Base-by-base conservation (phyloP, 2,797 vertebrate genomes). In the Echiichthys vipera region DNA sequence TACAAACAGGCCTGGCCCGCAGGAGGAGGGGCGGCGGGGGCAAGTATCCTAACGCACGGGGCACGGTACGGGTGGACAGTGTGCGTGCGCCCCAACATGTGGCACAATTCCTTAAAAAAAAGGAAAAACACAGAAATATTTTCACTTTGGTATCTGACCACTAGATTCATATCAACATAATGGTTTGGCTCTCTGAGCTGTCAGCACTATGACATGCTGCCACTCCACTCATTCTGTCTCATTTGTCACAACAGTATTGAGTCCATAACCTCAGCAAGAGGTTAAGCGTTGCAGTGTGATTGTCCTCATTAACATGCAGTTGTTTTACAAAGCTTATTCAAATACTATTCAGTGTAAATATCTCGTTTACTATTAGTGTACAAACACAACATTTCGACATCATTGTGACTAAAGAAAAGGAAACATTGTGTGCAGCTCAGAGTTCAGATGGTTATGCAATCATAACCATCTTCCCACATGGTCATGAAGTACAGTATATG, bases 151-250 rank as follows among this genome's bases (percentile, higher is more conserved):
- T 53, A 59, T 62, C 55, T 22, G 45, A 59, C 39, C 7, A 32
- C 17, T 3, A n/a, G 40, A 37, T 51, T 11, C 27, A 29, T 34
- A 65, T 70, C 46, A 37, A 24, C 15, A 3, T 65, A 32, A 70
- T 27, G 61, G 54, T 27, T 17, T 36, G 30, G 32, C 65, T 75
- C 65, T 69, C 65, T 27, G 43, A 54, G 27, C 20, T 61, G 62
- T 61, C 67, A 61, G 25, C 14, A 46, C 40, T 59, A 9, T 17
- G 40, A 59, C 74, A 58, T 9, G 59, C 54, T 29, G 57, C 27
- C 67, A 40, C 51, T 64, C 34, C 2, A 13, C 36, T 63, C 12
- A 29, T 3, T 50, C 65, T 11, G 7, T 66, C 63, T 61, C 29
- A 27, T 36, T 71, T 3, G 3, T 54, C 49, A 14, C 47, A 42